phyloP scores from a whole-genome alignment of 2,797 vertebrate genomes.

The Arctocebus calabarensis region DNA sequence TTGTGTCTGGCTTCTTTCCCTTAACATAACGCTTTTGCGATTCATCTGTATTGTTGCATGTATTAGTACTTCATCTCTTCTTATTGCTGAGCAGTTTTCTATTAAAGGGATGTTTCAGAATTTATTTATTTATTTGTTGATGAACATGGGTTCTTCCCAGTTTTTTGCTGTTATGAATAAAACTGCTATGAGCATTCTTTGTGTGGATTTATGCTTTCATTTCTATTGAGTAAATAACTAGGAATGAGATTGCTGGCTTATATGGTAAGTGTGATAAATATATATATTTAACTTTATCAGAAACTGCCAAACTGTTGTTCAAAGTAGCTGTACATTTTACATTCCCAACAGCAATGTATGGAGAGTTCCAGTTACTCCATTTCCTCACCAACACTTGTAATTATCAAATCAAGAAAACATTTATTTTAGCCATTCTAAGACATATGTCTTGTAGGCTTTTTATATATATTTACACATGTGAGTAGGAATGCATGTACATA shows the following conservation, averaged over 20 bases:
- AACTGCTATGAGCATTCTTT: background rate
- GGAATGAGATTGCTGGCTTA: background rate
- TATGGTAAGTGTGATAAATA: background rate
- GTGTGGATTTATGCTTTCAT: conserved; percentile 34
- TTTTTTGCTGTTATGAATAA: conserved; percentile 46
- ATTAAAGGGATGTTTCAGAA: background rate
- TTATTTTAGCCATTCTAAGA: background rate
- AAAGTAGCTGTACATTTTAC: background rate
- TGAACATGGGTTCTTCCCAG: background rate
- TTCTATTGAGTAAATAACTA: conserved; percentile 17
- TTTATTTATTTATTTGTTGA: background rate
- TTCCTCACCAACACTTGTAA: background rate
- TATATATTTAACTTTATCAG: background rate
- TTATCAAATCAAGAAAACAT: background rate
- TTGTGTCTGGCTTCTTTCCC: background rate
- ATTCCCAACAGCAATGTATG: background rate
- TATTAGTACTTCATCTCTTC: background rate
- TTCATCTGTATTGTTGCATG: background rate
- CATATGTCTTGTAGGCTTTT: background rate
- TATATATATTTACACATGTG: background rate
- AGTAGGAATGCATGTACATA: background rate
- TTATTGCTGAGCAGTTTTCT: background rate
- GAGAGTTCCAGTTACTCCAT: background rate
- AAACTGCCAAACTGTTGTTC: background rate
- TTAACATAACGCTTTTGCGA: background rate